Conservation (phyloP, 1,140 invertebrate genomes). For the Helicoverpa armigera region DNA sequence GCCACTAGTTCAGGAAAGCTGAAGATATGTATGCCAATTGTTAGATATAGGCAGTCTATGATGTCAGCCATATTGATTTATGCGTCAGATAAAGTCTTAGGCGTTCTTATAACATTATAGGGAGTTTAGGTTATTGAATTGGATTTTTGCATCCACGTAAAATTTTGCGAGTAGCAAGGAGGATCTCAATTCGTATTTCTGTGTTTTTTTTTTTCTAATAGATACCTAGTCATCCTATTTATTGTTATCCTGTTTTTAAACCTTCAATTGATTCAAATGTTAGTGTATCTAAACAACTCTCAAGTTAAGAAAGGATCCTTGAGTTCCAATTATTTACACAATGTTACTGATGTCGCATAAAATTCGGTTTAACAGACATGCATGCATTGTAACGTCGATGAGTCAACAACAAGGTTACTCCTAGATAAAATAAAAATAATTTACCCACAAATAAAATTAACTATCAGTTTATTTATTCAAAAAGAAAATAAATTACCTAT, state of each 20-base stretch:
- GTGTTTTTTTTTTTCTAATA: background rate
- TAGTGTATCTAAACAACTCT: background rate
- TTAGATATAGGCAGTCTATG: background rate
- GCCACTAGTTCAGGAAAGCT: slow-evolving; percentile 25
- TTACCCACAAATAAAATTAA: no score
- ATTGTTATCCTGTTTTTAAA: slow-evolving; percentile 1
- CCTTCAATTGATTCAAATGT: slow-evolving; percentile 35
- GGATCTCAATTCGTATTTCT: no score
- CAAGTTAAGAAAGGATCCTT: background rate
- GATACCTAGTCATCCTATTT: background rate
- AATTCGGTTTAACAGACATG: background rate
- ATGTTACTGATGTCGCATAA: slow-evolving; percentile 1
- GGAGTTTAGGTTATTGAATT: no score
- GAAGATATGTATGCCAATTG: slow-evolving; percentile 18
- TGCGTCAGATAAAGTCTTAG: slow-evolving; percentile 13
- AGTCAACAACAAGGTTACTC: background rate
- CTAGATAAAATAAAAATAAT: no score
- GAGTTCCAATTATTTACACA: background rate
- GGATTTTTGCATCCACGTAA: background rate
- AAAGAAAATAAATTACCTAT: no score
- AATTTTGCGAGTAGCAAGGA: background rate
- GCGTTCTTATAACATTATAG: background rate
- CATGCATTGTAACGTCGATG: background rate
- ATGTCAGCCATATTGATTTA: slow-evolving; percentile 4
- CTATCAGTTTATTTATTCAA: no score